Evolutionary conservation across 2,888 invertebrate species (phyloP), one percentile per base, ranked within the genome.

Genomic region (Nematopogon swammerdamellus): DNA sequence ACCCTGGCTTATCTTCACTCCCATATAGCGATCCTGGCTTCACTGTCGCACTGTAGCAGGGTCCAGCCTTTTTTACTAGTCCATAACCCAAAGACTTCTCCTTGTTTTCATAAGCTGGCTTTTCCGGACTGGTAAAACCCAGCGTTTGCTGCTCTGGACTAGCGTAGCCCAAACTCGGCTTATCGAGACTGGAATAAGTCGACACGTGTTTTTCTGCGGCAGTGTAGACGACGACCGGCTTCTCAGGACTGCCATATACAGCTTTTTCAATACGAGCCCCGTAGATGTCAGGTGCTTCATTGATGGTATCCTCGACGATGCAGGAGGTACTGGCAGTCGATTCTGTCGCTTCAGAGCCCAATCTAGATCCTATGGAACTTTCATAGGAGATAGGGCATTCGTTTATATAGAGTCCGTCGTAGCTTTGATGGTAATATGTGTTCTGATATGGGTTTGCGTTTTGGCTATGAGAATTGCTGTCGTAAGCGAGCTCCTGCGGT

Each of bases 21-120:
- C 59, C 44, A 57, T 11, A 62, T 57, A 14, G 62, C 60, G 46
- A 53, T 25, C 17, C 53, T 51, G 18, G 47, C 49, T 10, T 44
- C 18, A 2, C 6, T 47, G 4, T 25, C 25, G 25, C 25, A 25
- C 25, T n/a, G n/a, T n/a, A n/a, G n/a, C n/a, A n/a, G n/a, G n/a
- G n/a, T n/a, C n/a, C n/a, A n/a, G n/a, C n/a, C n/a, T n/a, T n/a
- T n/a, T n/a, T n/a, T n/a, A n/a, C n/a, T n/a, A n/a, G n/a, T 16
- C 47, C 4, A 8, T 8, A 8, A 25, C 8, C 25, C 25, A 25
- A 25, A 25, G 25, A 25, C 25, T 25, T 25, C 25, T 25, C 25
- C 25, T 25, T 25, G n/a, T n/a, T n/a, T 8, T 4, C 25, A 25
- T 25, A 6, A 25, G 25, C 25, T 8, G 25, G 25, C 8, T 4